Conservation (phyloP, 2,888 invertebrate species). For the Archips xylosteana region DNA sequence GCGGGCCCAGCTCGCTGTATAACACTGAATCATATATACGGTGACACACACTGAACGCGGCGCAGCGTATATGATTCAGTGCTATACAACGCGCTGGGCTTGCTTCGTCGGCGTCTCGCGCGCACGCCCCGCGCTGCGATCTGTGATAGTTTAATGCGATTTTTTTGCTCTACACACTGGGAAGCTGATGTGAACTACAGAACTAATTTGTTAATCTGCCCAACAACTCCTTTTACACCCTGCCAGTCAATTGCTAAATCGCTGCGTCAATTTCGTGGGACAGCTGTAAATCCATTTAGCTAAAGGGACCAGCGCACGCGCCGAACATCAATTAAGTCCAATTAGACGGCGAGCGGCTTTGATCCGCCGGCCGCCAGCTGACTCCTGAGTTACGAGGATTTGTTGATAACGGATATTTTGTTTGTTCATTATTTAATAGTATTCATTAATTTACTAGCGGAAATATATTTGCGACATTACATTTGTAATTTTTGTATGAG, state of each 20-base stretch:
- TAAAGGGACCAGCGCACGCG: slow-evolving; percentile 62
- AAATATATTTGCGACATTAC: too few relatives aligned
- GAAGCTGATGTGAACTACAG: not conserved
- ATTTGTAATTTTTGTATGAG: not conserved
- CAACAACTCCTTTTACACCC: slow-evolving; percentile 49
- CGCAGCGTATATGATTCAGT: too few relatives aligned
- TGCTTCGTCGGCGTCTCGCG: too few relatives aligned
- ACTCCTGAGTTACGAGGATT: slow-evolving; percentile 54
- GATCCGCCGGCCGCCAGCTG: slow-evolving; percentile 62
- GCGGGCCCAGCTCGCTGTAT: too few relatives aligned
- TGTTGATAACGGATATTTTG: slow-evolving; percentile 46
- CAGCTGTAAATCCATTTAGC: slow-evolving; percentile 76
- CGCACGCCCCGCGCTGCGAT: too few relatives aligned
- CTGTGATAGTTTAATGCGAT: not conserved
- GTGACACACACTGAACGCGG: too few relatives aligned
- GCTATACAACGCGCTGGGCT: too few relatives aligned
- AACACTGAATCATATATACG: too few relatives aligned
- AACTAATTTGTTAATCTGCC: slow-evolving; percentile 28
- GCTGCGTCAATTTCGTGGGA: slow-evolving; percentile 59
- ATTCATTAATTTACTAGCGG: not conserved
- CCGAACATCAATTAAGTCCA: slow-evolving; percentile 72
- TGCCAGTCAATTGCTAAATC: slow-evolving; percentile 60
- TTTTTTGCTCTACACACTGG: not conserved
- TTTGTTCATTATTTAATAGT: slow-evolving; percentile 16
- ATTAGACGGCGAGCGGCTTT: slow-evolving; percentile 70